Percentiles rank a stretch among this genome's conserved stretches.
Evolutionary conservation across 2,888 invertebrate genomes (phyloP).

Genomic region (Eubasilissa splendida): DNA sequence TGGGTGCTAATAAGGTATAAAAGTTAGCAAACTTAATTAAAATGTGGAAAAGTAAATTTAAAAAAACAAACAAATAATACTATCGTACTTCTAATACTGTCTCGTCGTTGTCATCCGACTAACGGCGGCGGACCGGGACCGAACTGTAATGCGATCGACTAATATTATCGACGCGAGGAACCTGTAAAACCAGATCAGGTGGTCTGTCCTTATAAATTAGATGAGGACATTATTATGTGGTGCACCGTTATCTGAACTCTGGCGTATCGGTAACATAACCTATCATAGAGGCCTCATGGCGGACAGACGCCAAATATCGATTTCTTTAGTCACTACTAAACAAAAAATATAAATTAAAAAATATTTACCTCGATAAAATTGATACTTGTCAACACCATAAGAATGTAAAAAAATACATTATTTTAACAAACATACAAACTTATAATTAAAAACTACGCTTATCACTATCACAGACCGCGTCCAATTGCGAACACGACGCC

Average conservation of each 20-base stretch:
- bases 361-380: constrained; percentile 49
- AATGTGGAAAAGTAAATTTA: constrained; percentile 34
- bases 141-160: constrained; percentile 28
- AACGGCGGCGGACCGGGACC: constrained; percentile 34
- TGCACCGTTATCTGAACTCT: constrained; percentile 72
- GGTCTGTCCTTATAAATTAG: constrained; percentile 35
- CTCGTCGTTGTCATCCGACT: constrained; percentile 43
- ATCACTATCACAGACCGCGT: constrained; percentile 55
- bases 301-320: constrained; percentile 53
- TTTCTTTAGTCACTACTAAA: constrained; percentile 43
- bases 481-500: constrained; percentile 45
- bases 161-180: constrained; percentile 31
- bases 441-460: constrained; percentile 52
- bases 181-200: constrained; percentile 51
- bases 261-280: constrained; percentile 71
- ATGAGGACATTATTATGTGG: constrained; percentile 37
- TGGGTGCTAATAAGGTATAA: constrained; percentile 33
- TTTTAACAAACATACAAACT: constrained; percentile 47
- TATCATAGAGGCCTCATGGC: constrained; percentile 72
- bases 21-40: constrained; percentile 40
- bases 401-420: constrained; percentile 55
- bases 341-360: constrained; percentile 28
- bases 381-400: constrained; percentile 52
- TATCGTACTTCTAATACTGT: constrained; percentile 36
- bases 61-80: constrained; percentile 32